These are phyloP conservation scores for Pristionchus arcanus DNA, from an alignment of 2,888 invertebrate species.

Conservation along the genomic window DNA sequence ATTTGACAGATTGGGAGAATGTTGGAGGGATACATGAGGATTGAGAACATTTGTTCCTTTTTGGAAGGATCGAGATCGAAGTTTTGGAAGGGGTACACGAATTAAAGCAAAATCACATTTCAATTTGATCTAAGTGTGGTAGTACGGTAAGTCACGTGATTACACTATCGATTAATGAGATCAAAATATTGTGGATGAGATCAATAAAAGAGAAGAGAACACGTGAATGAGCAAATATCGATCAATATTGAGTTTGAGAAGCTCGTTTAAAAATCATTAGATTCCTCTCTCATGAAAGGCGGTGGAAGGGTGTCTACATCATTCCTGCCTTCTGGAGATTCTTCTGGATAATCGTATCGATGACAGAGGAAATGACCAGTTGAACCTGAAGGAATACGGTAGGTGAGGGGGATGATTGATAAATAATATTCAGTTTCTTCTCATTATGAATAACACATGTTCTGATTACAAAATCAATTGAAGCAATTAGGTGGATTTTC, in stretches of 20 bases:
- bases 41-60: background rate
- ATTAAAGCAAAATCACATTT: slow-evolving; percentile 13
- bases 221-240: slow-evolving; percentile 33
- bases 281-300: background rate
- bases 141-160: background rate
- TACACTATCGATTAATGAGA: background rate
- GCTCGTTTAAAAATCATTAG: background rate
- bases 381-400: slow-evolving; percentile 67
- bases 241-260: slow-evolving; percentile 13
- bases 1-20: background rate
- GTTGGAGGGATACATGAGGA: background rate
- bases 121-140: background rate
- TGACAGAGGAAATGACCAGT: slow-evolving; percentile 77
- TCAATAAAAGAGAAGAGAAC: background rate
- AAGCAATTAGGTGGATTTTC: background rate
- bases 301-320: slow-evolving; percentile 69
- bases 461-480: background rate
- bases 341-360: slow-evolving; percentile 78
- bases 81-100: background rate
- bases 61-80: background rate
- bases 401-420: background rate
- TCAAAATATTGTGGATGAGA: slow-evolving; percentile 14
- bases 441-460: background rate
- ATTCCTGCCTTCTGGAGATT: slow-evolving; percentile 79
- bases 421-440: background rate